Evolutionary conservation across 2,888 invertebrate species (phyloP), one percentile per base, ranked within the genome.

Genomic region (Epicampocera succincta): DNA sequence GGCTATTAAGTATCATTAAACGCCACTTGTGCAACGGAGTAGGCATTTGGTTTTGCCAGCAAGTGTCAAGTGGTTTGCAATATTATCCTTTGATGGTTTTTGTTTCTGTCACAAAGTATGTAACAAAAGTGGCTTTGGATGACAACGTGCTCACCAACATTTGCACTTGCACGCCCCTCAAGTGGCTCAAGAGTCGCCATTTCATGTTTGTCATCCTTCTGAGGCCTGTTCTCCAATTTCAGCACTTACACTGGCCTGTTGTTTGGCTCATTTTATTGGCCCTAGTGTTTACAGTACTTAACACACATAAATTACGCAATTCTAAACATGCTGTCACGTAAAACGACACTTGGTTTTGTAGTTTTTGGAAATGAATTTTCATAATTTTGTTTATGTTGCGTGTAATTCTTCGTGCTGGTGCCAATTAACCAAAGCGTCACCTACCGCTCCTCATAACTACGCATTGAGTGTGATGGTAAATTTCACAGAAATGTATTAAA

Each of bases 221-320:
- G 25, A 29, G 42, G 50, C 12, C 19, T 52, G 8, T 38, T 71
- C 52, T 82, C 71, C 74, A 74, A 65, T 82, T 82, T 74, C 82
- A 61, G 65, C 66, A 69, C 73, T 77, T 72, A 48, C 54, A 71
- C 50, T 46, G 5, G 33, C 3, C 11, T 19, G 19, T 29, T 48
- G 17, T 58, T 65, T 71, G 42, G 63, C 29, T 50, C 52, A 66
- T 25, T 52, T 69, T 46, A 72, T 65, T 61, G 61, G 69, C 56
- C 60, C 46, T 66, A 74, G 54, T 82, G 54, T 82, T 82, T 82
- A 82, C 74, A 78, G 71, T 78, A 29, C 71, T 82, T 68, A 78
- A 66, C 65, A 21, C 54, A 71, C 69, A 74, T 82, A 82, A 82
- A 82, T 82, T 82, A 78, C 25, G 82, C 74, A 82, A 82, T 75